Evolutionary conservation across 2,113 vertebrate genomes (phyloP).

Genomic region (Pangasianodon gigas): DNA sequence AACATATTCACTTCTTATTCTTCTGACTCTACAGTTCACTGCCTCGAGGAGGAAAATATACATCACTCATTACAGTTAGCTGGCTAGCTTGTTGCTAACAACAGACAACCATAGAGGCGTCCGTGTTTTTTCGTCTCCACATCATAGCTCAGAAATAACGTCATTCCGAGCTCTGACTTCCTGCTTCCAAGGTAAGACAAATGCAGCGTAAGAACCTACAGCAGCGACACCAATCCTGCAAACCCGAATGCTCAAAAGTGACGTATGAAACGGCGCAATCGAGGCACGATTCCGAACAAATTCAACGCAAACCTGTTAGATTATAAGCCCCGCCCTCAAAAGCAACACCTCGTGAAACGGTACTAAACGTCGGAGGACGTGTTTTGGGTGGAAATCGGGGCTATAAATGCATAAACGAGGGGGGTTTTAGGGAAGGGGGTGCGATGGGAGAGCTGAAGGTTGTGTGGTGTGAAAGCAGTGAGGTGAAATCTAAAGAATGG

Average conservation of each 20-base stretch:
- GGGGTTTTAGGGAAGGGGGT: conserved; percentile 36
- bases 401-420: not conserved
- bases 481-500: conserved; percentile 67
- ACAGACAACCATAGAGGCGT: not conserved
- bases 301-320: not conserved
- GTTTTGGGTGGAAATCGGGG: not conserved
- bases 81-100: not conserved
- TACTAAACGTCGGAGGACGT: not conserved
- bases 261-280: not conserved
- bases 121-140: not conserved
- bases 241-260: not conserved
- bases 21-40: not conserved
- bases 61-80: not conserved
- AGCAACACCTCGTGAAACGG: not conserved
- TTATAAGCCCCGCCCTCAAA: not conserved
- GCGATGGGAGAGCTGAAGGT: conserved; percentile 62
- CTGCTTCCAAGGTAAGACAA: not conserved
- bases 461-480: conserved; percentile 65
- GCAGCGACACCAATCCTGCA: not conserved
- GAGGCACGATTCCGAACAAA: not conserved
- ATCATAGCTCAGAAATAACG: not conserved
- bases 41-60: not conserved
- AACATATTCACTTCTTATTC: not conserved
- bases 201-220: too few relatives aligned
- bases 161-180: not conserved